phyloP scores from a whole-genome alignment of 2,113 vertebrate species.

The Aptenodytes forsteri region DNA sequence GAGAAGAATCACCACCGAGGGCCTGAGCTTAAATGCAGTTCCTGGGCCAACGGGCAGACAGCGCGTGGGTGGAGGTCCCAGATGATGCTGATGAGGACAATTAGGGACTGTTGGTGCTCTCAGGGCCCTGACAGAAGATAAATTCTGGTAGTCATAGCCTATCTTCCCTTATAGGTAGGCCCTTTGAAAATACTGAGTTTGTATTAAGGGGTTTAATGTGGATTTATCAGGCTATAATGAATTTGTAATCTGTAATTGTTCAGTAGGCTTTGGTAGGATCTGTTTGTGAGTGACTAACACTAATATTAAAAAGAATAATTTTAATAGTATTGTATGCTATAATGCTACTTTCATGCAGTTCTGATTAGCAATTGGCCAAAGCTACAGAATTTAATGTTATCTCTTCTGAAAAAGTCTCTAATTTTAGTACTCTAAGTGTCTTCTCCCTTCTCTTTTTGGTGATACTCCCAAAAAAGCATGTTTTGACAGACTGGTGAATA shows the following conservation, averaged over 20 bases:
- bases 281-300: not conserved
- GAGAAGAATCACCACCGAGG: fast-evolving
- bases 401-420: not conserved
- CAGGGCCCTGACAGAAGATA: not conserved
- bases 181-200: not conserved
- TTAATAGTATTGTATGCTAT: not conserved
- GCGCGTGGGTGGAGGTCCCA: fast-evolving
- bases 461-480: not conserved
- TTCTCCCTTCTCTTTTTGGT: not conserved
- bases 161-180: not conserved
- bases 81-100: not conserved
- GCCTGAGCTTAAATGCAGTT: not conserved
- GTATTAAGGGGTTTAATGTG: not conserved
- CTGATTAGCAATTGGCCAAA: not conserved
- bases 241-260: not conserved
- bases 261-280: not conserved
- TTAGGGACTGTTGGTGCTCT: not conserved
- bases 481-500: not conserved
- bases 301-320: not conserved
- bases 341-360: not conserved
- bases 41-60: not conserved
- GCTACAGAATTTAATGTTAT: not conserved
- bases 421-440: not conserved
- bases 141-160: not conserved
- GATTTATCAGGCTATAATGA: not conserved